Percentiles rank a stretch among this genome's conserved stretches.
phyloP scores from a whole-genome alignment of 2,113 vertebrate species.

The Rhegmatorhina hoffmannsi region DNA sequence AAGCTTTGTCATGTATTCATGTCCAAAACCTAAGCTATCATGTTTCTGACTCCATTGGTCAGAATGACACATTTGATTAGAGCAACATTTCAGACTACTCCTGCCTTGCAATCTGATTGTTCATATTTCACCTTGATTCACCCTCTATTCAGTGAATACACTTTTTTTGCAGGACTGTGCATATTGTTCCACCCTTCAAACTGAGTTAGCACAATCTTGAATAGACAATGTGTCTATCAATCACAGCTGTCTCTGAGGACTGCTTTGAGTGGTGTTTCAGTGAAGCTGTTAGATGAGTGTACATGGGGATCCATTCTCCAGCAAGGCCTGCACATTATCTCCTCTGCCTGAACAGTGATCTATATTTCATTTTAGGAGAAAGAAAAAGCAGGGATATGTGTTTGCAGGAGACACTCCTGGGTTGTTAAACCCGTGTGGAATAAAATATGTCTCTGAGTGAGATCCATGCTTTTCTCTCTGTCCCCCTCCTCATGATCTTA shows the following conservation, averaged over 20 bases:
- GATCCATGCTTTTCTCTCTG: not conserved
- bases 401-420: not conserved
- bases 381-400: not conserved
- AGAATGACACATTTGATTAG: not conserved
- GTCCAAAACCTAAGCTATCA: not conserved
- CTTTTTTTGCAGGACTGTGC: not conserved
- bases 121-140: constrained; percentile 9
- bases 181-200: constrained; percentile 28
- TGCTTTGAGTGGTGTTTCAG: constrained; percentile 8
- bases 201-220: constrained; percentile 21
- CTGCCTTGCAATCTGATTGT: not conserved
- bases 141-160: not conserved
- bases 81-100: not conserved
- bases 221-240: constrained; percentile 18
- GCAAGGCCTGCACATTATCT: not conserved
- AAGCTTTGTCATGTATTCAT: not conserved
- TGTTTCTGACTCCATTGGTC: not conserved
- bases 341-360: not conserved
- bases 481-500: not conserved
- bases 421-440: fast-evolving
- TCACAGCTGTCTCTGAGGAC: constrained; percentile 25
- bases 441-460: not conserved
- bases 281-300: not conserved
- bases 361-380: constrained; percentile 14
- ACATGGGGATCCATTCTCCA: not conserved